Conservation (phyloP, 1,140 invertebrate genomes). For the Meloidogyne floridensis region DNA sequence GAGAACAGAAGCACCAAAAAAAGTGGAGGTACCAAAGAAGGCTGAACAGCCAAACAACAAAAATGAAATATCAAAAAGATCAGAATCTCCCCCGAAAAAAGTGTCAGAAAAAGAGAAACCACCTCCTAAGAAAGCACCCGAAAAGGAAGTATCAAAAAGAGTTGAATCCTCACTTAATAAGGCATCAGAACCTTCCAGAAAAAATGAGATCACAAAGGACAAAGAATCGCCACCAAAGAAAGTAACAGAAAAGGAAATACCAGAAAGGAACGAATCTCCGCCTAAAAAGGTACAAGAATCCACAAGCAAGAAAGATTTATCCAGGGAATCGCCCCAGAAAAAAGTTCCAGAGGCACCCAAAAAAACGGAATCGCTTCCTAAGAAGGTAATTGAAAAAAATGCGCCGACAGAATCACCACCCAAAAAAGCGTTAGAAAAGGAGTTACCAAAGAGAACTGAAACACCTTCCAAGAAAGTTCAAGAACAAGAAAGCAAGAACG, state of each 20-base stretch:
- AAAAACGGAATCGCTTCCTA: neutral
- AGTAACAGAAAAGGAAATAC: neutral
- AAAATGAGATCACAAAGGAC: neutral
- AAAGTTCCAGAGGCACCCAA: neutral
- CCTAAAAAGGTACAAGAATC: neutral
- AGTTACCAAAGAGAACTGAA: neutral
- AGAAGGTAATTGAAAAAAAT: neutral
- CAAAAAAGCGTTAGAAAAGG: neutral
- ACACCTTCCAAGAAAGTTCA: no score
- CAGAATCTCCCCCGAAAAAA: neutral
- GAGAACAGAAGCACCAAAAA: constrained; percentile 1
- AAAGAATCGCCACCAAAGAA: neutral
- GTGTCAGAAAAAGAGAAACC: neutral
- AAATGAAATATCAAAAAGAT: neutral
- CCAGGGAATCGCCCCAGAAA: neutral
- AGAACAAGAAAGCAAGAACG: neutral
- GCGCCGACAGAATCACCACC: neutral
- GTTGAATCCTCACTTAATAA: neutral
- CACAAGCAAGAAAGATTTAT: no score
- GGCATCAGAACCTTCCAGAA: neutral
- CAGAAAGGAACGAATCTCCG: no score
- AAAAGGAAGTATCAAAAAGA: neutral
- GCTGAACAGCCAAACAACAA: neutral
- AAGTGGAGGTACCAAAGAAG: neutral
- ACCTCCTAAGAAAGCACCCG: neutral